A percentile compares a stretch with the other conserved stretches of the same genome.
Evolutionary conservation across 1,140 invertebrate species (phyloP).

Genomic region (Dinothrombium tinctorium): DNA sequence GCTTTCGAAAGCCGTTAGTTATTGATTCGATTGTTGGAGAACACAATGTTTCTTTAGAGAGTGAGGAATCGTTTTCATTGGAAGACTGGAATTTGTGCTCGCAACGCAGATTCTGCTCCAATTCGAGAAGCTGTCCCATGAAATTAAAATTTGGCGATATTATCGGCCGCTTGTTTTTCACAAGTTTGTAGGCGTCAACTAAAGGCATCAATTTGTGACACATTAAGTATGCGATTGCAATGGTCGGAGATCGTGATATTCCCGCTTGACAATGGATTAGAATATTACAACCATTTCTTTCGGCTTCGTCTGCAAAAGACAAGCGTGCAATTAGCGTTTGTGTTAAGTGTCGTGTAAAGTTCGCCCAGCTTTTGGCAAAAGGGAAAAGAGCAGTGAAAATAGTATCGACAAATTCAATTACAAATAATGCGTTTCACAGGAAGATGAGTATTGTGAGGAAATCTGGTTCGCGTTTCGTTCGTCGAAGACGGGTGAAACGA

Average conservation of each 20-base stretch:
- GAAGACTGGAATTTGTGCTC: conserved; percentile 14
- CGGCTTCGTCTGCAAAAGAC: conserved; percentile 49
- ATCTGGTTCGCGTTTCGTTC: no score
- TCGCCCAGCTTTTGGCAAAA: background rate
- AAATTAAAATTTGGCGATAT: conserved; percentile 36
- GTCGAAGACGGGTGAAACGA: no score
- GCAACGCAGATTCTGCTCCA: conserved; percentile 23
- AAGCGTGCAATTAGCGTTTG: conserved; percentile 7
- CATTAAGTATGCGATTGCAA: no score
- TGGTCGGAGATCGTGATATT: no score
- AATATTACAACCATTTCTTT: conserved; percentile 46
- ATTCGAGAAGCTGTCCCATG: conserved; percentile 33
- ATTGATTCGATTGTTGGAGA: no score
- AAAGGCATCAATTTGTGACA: conserved; percentile 59
- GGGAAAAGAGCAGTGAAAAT: conserved; percentile 24
- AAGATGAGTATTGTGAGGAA: no score
- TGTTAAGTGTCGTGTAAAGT: conserved; percentile 7
- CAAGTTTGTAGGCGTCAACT: conserved; percentile 60
- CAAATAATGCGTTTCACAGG: no score
- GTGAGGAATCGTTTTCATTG: no score
- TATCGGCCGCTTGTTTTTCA: conserved; percentile 24
- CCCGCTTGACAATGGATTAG: no score
- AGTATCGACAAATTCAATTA: no score
- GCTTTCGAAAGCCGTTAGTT: no score
- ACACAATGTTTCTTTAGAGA: no score